phyloP scores from a whole-genome alignment of 2,888 invertebrate genomes.

The Ichneumoninae sp. region DNA sequence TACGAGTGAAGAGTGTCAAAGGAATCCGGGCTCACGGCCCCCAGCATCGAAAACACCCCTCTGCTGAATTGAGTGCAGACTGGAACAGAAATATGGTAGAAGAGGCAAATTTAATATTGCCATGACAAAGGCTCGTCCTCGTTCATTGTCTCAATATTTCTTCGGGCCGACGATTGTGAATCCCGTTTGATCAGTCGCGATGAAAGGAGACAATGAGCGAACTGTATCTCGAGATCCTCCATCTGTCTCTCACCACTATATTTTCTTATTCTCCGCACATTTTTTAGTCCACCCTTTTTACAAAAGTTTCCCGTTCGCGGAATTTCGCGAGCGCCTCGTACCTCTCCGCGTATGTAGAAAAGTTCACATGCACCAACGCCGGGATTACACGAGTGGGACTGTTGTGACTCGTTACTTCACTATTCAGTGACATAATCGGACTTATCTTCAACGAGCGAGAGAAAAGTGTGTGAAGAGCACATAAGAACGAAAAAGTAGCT shows the following conservation, averaged over 20 bases:
- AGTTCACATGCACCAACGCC: conserved; percentile 6
- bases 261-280: neutral
- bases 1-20: conserved; percentile 97
- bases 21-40: conserved; percentile 96
- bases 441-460: conserved; percentile 32
- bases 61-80: conserved; percentile 96
- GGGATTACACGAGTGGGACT: conserved; percentile 11
- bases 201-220: conserved; percentile 36
- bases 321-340: conserved; percentile 11
- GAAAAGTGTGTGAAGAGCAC: neutral
- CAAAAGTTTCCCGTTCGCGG: neutral
- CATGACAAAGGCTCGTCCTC: conserved; percentile 70
- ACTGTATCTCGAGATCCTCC: conserved; percentile 42
- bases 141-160: conserved; percentile 40
- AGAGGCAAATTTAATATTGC: conserved; percentile 67
- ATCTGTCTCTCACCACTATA: conserved; percentile 16
- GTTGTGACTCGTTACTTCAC: conserved; percentile 25
- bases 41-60: conserved; percentile 95
- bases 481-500: conserved; percentile 10
- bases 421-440: conserved; percentile 43
- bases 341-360: conserved; percentile 23
- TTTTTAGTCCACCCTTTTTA: conserved; percentile 4
- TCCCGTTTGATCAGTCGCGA: conserved; percentile 17
- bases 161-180: conserved; percentile 18
- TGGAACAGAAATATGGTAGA: conserved; percentile 82